These are phyloP conservation scores for Eubucco bourcierii DNA, from an alignment of 2,113 vertebrate genomes.

Conservation along the genomic window DNA sequence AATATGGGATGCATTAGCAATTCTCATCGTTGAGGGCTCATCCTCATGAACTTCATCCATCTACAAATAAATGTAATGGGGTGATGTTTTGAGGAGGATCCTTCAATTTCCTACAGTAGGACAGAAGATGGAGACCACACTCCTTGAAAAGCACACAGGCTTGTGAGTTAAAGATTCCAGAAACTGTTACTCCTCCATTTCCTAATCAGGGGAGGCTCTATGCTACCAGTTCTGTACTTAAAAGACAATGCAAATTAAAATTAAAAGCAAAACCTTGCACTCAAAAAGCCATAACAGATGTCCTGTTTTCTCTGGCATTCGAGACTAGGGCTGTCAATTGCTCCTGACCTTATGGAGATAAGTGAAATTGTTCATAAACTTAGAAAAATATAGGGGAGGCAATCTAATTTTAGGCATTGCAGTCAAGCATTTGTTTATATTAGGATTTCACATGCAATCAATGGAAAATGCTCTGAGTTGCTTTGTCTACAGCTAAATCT, in stretches of 20 bases:
- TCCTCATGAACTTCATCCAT: neutral
- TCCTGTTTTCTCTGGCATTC: constrained; percentile 5
- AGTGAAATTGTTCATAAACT: neutral
- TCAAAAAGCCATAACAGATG: neutral
- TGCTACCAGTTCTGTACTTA: neutral
- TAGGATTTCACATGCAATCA: constrained; percentile 10
- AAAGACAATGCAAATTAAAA: neutral
- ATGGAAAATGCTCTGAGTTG: neutral
- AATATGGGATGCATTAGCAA: neutral
- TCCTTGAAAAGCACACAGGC: neutral
- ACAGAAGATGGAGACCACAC: neutral
- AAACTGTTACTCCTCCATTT: neutral
- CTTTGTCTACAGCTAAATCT: neutral
- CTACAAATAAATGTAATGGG: neutral
- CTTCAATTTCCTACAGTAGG: neutral
- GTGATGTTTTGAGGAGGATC: neutral
- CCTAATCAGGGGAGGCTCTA: neutral
- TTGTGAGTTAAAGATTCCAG: neutral
- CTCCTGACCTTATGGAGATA: neutral
- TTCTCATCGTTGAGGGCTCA: neutral
- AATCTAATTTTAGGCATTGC: constrained; percentile 8
- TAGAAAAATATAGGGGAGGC: neutral
- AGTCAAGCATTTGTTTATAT: neutral
- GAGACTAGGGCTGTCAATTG: neutral
- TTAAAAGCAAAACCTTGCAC: neutral